Conservation (phyloP, 2,113 vertebrate species). For the Aix galericulata region DNA sequence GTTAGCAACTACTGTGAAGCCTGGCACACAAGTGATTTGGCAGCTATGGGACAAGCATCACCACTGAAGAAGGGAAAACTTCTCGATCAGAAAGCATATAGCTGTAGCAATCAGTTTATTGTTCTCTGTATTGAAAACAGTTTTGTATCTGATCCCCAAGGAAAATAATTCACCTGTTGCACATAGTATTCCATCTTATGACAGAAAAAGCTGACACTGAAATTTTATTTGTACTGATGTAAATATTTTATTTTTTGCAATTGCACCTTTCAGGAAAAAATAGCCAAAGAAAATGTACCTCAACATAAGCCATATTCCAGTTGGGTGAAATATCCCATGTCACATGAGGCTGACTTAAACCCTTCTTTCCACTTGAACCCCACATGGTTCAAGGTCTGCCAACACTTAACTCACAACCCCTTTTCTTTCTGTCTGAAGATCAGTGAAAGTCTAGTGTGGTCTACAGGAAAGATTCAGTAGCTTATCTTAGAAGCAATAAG, state of each 20-base stretch:
- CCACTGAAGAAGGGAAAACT: conserved; percentile 84
- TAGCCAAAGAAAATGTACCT: conserved; percentile 83
- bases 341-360: not conserved
- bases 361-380: not conserved
- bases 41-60: conserved; percentile 88
- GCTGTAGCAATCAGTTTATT: conserved; percentile 89
- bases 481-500: not conserved
- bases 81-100: conserved; percentile 88
- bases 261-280: conserved; percentile 64
- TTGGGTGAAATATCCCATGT: not conserved
- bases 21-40: conserved; percentile 83
- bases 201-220: conserved; percentile 72
- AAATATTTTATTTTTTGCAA: conserved; percentile 77
- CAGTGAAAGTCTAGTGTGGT: not conserved
- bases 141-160: conserved; percentile 80
- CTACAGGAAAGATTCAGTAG: not conserved
- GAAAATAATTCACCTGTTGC: conserved; percentile 68
- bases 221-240: conserved; percentile 75
- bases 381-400: not conserved
- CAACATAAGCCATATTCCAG: conserved; percentile 55
- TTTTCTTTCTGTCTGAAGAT: not conserved
- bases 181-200: conserved; percentile 20
- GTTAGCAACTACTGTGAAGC: conserved; percentile 90
- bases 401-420: not conserved
- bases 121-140: conserved; percentile 97